phyloP scores from a whole-genome alignment of 2,113 vertebrate species.

The Microcebus murinus region DNA sequence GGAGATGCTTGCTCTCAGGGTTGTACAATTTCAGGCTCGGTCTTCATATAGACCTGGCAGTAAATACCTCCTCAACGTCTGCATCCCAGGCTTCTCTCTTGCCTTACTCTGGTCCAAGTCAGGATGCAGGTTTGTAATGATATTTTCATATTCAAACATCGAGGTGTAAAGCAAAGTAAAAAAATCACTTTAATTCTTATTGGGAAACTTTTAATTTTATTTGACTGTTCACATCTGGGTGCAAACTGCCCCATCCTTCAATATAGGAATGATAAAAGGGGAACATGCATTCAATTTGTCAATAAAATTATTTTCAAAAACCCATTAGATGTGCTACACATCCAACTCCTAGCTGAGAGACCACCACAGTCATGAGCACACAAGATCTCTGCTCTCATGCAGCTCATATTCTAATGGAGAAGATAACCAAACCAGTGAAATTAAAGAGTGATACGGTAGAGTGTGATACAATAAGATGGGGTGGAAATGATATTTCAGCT shows the following conservation, averaged over 20 bases:
- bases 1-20: background rate
- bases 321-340: fast-evolving
- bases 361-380: background rate
- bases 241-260: fast-evolving
- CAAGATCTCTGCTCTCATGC: background rate
- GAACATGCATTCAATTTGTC: background rate
- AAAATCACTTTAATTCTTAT: too few species aligned
- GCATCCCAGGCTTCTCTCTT: fast-evolving
- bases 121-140: background rate
- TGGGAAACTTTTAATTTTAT: background rate
- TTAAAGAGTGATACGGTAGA: too few species aligned
- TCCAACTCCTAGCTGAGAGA: background rate
- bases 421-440: fast-evolving
- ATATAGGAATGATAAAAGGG: background rate
- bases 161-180: background rate
- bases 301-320: background rate
- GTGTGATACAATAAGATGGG: background rate
- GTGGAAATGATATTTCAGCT: background rate
- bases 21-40: fast-evolving
- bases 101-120: background rate
- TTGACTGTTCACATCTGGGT: background rate
- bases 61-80: fast-evolving
- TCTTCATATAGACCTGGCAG: fast-evolving
- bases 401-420: background rate
- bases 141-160: background rate